Evolutionary conservation across 2,113 vertebrate genomes (phyloP), one percentile per base, ranked within the genome.

Genomic region (Rhinopomastus cyanomelas): DNA sequence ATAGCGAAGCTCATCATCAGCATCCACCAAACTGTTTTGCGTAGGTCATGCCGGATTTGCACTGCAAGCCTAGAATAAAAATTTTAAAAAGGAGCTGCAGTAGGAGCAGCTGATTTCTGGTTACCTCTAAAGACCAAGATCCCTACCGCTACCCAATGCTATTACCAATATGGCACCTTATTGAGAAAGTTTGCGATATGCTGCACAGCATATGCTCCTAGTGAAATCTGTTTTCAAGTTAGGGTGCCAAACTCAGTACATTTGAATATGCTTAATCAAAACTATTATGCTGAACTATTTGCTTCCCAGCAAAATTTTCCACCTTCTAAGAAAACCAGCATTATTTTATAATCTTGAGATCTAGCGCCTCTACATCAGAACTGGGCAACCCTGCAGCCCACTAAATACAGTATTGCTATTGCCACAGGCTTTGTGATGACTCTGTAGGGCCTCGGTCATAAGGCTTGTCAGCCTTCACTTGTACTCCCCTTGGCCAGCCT

Each of bases 1-100:
- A 76, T 88, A 80, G 75, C 64, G 81, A 60, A 67, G 79, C 49
- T 62, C 94, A 94, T 66, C 64, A 93, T n/a, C 95, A 89, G 34
- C 89, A 81, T 23, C 44, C 65, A 84, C 72, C 36, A 91, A 81
- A 75, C 64, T 69, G 27, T 34, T 84, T 36, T n/a, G 48, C 1
- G 0, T 60, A 90, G 75, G 57, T 44, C 61, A 82, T 1, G 3
- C 77, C 87, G 80, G 67, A 46, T 95, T 57, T 86, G 75, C 42
- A 81, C 53, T 3, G 23, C 12, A 68, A 82, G 80, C 86, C 51
- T 62, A 60, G 90, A 78, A 74, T 52, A 83, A 66, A 56, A 88
- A n/a, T n/a, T n/a, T n/a, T n/a, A n/a, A 64, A 68, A 68, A 83
- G 60, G 44, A 90, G 55, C 51, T 85, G 91, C 46, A 79, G n/a